Evolutionary conservation across 2,888 invertebrate genomes (phyloP), one percentile per base, ranked within the genome.

Genomic region (Hirtodrosophila trivittata): DNA sequence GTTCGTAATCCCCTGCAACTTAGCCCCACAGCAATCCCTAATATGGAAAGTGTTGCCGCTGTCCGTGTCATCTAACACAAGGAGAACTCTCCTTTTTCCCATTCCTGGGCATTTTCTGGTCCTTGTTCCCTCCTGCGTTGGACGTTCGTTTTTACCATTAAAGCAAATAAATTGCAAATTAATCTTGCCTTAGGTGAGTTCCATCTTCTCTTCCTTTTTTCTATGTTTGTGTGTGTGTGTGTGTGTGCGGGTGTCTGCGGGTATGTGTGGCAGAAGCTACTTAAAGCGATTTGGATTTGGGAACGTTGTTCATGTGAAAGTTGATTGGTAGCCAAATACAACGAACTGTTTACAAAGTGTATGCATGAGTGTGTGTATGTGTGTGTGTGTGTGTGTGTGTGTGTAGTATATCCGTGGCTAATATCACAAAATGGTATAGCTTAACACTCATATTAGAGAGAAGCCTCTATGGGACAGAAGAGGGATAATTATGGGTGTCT

Each of bases 151-250:
- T 57, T 60, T 57, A 46, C 65, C 78, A 75, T 85, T 87, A 77
- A 78, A 82, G 68, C 78, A 77, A 83, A 86, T 86, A 86, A 86
- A 84, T 84, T 86, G 75, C 87, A 71, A 86, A 84, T 87, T 86
- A 84, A 87, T 86, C 86, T 87, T 83, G 58, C 73, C 70, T 66
- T 51, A 81, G 70, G 87, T 74, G 75, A 67, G 37, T 43, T 54
- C 35, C 42, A 32, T 39, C 38, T 45, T 10, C 25, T 50, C 50
- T 30, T 50, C 21, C 42, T 45, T 33, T 9, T 14, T 38, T 41
- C 14, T 10, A 28, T 33, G 3, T 14, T 25, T 25, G 10, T 35
- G 7, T 32, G n/a, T 32, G 39, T 12, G 18, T 51, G 33, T 26
- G 42, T 32, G 39, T 43, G 32, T 28, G 33, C 12, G 6, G 38